Evolutionary conservation across 2,113 vertebrate genomes (phyloP).

Genomic region (Heloderma charlesbogerti): DNA sequence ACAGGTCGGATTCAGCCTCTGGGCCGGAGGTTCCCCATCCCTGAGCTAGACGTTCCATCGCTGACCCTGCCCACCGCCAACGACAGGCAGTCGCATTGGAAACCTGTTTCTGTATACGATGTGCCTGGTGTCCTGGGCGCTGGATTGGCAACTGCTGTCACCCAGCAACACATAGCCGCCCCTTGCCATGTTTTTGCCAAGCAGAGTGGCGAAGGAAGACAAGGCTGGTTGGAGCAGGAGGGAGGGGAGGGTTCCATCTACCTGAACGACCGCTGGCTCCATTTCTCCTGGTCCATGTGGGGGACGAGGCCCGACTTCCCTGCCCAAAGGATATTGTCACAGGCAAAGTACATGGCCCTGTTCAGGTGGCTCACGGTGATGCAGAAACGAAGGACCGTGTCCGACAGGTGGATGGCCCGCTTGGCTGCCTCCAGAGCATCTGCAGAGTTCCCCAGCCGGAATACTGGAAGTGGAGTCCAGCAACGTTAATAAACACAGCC

Average conservation of each 20-base stretch:
- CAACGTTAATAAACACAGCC: background rate
- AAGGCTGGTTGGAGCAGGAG: too few relatives aligned
- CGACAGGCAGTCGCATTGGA: background rate
- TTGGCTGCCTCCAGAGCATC: constrained; percentile 91
- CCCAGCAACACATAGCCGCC: background rate
- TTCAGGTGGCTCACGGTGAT: constrained; percentile 93
- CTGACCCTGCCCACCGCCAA: background rate
- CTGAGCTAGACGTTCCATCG: background rate
- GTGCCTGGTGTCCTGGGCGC: background rate
- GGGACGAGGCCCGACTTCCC: constrained; percentile 83
- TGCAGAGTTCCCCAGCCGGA: constrained; percentile 90
- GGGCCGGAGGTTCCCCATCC: too few relatives aligned
- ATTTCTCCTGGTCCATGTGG: constrained; percentile 86
- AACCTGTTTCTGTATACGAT: background rate
- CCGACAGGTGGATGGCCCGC: constrained; percentile 89
- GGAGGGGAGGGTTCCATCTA: constrained; percentile 43
- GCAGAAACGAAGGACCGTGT: constrained; percentile 90
- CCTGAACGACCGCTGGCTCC: constrained; percentile 94
- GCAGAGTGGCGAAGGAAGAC: background rate
- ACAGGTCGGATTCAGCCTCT: too few relatives aligned
- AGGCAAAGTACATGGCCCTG: constrained; percentile 91
- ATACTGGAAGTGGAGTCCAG: constrained; percentile 74
- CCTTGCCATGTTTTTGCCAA: background rate
- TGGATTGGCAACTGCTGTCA: background rate
- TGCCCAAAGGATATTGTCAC: constrained; percentile 93